Evolutionary conservation across 2,113 vertebrate genomes (phyloP), one percentile per base, ranked within the genome.

Genomic region (Cheilinus undulatus): DNA sequence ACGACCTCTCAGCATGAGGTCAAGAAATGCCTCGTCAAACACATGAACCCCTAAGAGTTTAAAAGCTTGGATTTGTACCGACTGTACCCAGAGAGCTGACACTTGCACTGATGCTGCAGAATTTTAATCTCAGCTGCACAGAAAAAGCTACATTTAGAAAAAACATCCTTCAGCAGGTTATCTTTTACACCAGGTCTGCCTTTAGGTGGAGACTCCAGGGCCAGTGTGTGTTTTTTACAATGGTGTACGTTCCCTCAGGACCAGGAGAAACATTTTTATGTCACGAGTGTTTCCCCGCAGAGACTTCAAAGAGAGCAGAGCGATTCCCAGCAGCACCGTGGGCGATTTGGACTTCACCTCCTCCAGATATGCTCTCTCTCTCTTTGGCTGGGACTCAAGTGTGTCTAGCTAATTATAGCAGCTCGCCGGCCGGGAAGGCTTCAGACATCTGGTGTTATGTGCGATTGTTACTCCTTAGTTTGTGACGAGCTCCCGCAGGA

Each of bases 361-460:
- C 85, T 65, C 50, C 52, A 54, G 71, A 71, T 78, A 28, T 30
- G 56, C 57, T 76, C 32, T 80, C 57, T 76, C 32, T 80, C 46
- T 75, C 27, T 15, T 54, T 51, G 76, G 63, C 76, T 75, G 40
- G 0, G 1, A 28, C 60, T 82, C 86, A 69, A 73, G 57, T 48
- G 60, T 80, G 79, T 61, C 69, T 60, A 43, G 78, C 88, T 91
- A 92, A 91, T 88, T 86, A 87, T 92, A 91, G 90, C 69, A 4
- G 65, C 50, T 58, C 42, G 30, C 63, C 50, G 1, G 48, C 69
- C 52, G 49, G 59, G 72, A 51, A 8, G 48, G 64, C 86, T 58
- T 78, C 78, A 77, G 20, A 90, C 89, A 91, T 90, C 87, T 92
- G 91, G 67, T 87, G 84, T 88, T 86, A 52, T 84, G 83, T 56